phyloP scores from a whole-genome alignment of 2,888 invertebrate species.

The Philonicus albiceps region DNA sequence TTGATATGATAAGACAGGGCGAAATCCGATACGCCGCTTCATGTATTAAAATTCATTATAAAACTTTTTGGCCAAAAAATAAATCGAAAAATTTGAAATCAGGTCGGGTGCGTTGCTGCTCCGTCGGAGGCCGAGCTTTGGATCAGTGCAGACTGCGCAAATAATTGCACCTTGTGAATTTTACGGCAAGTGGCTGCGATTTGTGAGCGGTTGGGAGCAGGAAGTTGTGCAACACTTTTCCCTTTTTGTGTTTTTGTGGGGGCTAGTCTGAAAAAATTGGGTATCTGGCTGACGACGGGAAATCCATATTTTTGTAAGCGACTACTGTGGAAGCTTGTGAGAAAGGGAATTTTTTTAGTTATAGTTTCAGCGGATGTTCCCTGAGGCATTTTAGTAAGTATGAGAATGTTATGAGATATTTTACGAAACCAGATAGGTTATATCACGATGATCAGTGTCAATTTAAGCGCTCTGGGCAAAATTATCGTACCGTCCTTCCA shows the following conservation, averaged over 20 bases:
- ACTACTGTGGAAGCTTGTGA: neutral
- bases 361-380: neutral
- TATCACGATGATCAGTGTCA: neutral
- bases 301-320: neutral
- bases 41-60: slow-evolving; percentile 38
- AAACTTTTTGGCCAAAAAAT: slow-evolving; percentile 12
- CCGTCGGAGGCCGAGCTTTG: neutral
- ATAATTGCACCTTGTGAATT: neutral
- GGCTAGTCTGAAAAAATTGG: neutral
- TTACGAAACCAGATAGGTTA: neutral
- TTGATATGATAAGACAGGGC: slow-evolving; percentile 43
- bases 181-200: neutral
- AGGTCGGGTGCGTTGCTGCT: neutral
- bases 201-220: neutral
- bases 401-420: neutral
- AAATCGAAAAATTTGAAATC: slow-evolving; percentile 24
- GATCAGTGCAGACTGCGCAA: neutral
- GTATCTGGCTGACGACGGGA: neutral
- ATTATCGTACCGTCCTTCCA: neutral
- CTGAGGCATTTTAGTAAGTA: neutral
- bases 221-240: neutral
- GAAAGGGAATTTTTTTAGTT: neutral
- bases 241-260: neutral
- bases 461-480: neutral
- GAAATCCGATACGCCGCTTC: slow-evolving; percentile 26